Evolutionary conservation across 37 sponge, comb jelly and placozoan genomes (phyloP).

Genomic region (Aphrocallistes beatrix): DNA sequence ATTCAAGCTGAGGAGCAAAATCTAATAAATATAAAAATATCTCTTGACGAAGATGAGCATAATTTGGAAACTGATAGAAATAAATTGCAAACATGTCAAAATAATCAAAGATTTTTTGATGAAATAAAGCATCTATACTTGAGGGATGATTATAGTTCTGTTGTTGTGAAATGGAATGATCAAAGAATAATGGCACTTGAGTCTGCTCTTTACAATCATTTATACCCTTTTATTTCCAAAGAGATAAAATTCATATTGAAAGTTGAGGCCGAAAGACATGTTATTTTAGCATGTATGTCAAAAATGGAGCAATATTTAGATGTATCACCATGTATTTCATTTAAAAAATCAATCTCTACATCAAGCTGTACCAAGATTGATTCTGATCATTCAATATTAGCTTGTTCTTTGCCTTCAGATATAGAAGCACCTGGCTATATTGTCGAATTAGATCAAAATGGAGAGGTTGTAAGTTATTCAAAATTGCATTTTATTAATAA

Average conservation of each 20-base stretch:
- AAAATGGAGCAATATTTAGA: neutral
- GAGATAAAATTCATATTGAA: slow-evolving; percentile 60
- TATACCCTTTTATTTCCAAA: slow-evolving; percentile 75
- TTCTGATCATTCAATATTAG: neutral
- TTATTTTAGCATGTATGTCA: slow-evolving; percentile 17
- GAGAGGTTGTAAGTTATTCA: neutral
- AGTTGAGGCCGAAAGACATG: slow-evolving; percentile 71
- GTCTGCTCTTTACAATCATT: slow-evolving; percentile 64
- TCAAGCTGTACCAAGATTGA: neutral
- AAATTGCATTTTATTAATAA: neutral
- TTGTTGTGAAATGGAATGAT: slow-evolving; percentile 91
- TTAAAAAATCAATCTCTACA: too few relatives aligned
- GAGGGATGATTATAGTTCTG: slow-evolving; percentile 76
- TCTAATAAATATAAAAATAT: slow-evolving; percentile 46
- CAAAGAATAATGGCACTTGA: slow-evolving; percentile 69
- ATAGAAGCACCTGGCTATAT: neutral
- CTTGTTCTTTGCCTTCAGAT: neutral
- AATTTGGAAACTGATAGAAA: neutral
- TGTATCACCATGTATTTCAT: neutral
- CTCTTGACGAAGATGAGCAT: slow-evolving; percentile 51
- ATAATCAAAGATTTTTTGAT: slow-evolving; percentile 55
- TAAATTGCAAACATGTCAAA: neutral
- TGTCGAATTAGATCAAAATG: neutral
- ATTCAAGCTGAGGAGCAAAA: slow-evolving; percentile 68
- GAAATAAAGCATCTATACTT: slow-evolving; percentile 74